Evolutionary conservation across 2,113 vertebrate genomes (phyloP), one percentile per base, ranked within the genome.

Genomic region (Esox niger): DNA sequence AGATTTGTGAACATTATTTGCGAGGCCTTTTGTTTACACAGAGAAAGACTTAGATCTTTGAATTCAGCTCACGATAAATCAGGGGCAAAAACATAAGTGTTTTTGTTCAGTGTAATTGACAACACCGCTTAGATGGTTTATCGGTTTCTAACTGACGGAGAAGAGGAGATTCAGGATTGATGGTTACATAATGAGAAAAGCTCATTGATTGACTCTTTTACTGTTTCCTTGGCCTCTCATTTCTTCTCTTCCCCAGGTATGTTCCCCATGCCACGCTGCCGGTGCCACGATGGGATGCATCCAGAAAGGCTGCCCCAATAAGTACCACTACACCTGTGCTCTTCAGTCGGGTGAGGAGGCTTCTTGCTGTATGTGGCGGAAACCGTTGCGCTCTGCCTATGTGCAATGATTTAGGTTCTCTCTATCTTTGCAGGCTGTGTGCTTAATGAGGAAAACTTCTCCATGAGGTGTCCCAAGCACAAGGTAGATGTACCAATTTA

Each of bases 231-330:
- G 38, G 38, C 13, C 38, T 43, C 38, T 43, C 38, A 20, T 1
- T 21, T 26, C 17, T 15, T 47, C 7, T 30, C 21, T 38, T 61
- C 66, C 55, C 13, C 79, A 93, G 91, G 63, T 74, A 1, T 93
- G 91, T 62, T 88, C 84, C 0, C 17, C 33, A 15, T 93, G 91
- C 76, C 70, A 74, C 20, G 67, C 64, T n/a, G 29, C 71, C 0
- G 91, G 91, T 1, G 90, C 91, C 13, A 89, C 91, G 2, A 79
- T 91, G 85, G 91, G 91, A 17, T 93, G 91, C 73, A 91, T 91
- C 76, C 89, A 87, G 67, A 92, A 90, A 78, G 82, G 84, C 43
- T 93, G 91, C 57, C 66, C 66, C 26, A 80, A 67, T 38, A 90
- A 84, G 47, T 93, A 87, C 69, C 91, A 93, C 80, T 91, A 88